Conservation (phyloP, 2,797 vertebrate genomes). For the Sebastes nivosus region DNA sequence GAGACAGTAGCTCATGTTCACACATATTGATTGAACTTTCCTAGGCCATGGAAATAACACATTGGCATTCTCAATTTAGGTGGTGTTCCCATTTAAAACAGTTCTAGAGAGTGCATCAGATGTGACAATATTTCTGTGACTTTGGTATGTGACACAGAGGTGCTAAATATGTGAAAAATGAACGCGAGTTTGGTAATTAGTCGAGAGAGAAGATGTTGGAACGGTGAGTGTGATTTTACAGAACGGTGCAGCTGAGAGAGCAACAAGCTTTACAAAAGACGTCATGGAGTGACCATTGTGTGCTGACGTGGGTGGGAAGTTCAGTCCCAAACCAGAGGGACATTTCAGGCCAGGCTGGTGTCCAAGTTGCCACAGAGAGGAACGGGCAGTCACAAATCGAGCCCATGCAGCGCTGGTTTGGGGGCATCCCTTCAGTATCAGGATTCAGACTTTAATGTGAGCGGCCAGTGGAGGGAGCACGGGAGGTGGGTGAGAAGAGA, state of each 20-base stretch:
- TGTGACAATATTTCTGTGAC: background rate
- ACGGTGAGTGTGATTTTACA: background rate
- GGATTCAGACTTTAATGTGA: constrained; percentile 1
- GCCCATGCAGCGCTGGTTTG: background rate
- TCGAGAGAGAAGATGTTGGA: background rate
- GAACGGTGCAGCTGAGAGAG: background rate
- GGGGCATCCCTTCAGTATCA: constrained; percentile 1
- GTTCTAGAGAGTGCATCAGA: background rate
- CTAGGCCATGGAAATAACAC: background rate
- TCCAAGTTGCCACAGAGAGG: constrained; percentile 3
- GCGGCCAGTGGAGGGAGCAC: constrained; percentile 20
- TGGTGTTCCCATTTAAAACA: background rate
- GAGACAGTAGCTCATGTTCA: background rate
- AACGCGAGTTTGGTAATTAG: background rate
- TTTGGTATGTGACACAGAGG: background rate
- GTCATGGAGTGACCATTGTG: background rate
- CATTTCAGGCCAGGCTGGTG: constrained; percentile 23
- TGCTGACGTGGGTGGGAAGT: constrained; percentile 14
- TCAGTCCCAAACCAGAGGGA: constrained; percentile 11
- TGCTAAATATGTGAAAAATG: background rate
- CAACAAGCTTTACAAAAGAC: background rate
- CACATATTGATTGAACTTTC: background rate
- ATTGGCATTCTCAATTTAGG: too few relatives aligned
- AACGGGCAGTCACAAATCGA: background rate
- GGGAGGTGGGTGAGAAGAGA: constrained; percentile 19